Evolutionary conservation across 1,140 invertebrate species (phyloP).

Genomic region (Drosophila nasuta): DNA sequence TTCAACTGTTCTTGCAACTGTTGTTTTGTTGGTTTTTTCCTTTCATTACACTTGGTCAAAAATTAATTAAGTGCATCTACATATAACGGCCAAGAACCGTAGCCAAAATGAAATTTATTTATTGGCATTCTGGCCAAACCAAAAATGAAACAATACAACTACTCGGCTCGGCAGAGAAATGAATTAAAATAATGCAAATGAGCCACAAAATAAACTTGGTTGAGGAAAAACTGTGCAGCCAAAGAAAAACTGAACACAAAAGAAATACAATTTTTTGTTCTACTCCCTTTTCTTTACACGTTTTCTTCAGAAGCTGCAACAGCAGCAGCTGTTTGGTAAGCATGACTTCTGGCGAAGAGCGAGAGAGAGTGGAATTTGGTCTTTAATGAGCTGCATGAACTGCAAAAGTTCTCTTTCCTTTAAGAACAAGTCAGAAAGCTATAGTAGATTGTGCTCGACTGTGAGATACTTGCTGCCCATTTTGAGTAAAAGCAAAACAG

Average conservation of each 20-base stretch:
- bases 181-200: slow-evolving; percentile 80
- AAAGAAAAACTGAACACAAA: slow-evolving; percentile 40
- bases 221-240: slow-evolving; percentile 5
- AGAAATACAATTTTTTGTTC: slow-evolving; percentile 41
- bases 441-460: too few relatives aligned
- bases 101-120: slow-evolving; percentile 40
- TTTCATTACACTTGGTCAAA: slow-evolving; percentile 26
- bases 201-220: slow-evolving; percentile 61
- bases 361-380: background rate
- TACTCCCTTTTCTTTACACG: slow-evolving; percentile 1
- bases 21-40: slow-evolving; percentile 21
- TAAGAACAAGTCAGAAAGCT: background rate
- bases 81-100: slow-evolving; percentile 51
- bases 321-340: slow-evolving; percentile 54
- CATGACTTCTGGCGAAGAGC: slow-evolving; percentile 46
- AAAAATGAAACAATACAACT: slow-evolving; percentile 26
- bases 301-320: slow-evolving; percentile 37
- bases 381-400: slow-evolving; percentile 50
- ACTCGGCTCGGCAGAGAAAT: slow-evolving; percentile 42
- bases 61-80: slow-evolving; percentile 69
- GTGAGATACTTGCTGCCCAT: too few relatives aligned
- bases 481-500: too few relatives aligned
- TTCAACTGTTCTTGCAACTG: slow-evolving; percentile 32
- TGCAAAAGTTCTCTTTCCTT: background rate
- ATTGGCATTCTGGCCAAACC: slow-evolving; percentile 39